phyloP scores from a whole-genome alignment of 2,113 vertebrate genomes.

The Hylia prasina region DNA sequence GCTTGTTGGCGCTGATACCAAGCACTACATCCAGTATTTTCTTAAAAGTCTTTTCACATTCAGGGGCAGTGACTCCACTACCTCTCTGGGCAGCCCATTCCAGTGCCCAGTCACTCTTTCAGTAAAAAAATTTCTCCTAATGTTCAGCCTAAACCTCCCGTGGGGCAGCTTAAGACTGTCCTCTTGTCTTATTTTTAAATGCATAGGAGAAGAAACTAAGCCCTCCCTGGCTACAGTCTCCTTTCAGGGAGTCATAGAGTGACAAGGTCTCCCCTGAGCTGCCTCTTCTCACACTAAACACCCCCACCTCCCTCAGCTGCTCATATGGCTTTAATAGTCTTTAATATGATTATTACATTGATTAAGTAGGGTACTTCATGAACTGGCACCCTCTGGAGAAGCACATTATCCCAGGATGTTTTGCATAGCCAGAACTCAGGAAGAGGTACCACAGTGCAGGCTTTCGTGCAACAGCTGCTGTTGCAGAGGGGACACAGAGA shows the following conservation, averaged over 20 bases:
- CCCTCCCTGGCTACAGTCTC: no score
- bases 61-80: not conserved
- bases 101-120: not conserved
- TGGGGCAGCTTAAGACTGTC: not conserved
- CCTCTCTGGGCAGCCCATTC: not conserved
- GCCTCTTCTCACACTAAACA: not conserved
- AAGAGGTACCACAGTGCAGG: not conserved
- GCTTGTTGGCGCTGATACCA: not conserved
- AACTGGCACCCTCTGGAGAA: conserved; percentile 2
- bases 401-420: not conserved
- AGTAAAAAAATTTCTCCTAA: not conserved
- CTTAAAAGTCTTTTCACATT: not conserved
- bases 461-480: conserved; percentile 55
- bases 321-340: not conserved
- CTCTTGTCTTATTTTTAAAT: not conserved
- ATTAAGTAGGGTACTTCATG: not conserved
- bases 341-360: not conserved
- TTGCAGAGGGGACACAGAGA: conserved; percentile 19
- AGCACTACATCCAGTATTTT: not conserved
- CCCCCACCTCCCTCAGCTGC: not conserved
- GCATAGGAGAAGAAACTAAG: fast-evolving
- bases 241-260: no score
- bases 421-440: not conserved
- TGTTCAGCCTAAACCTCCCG: not conserved
- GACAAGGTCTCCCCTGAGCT: not conserved